phyloP scores from a whole-genome alignment of 2,888 invertebrate species.

The Polydesmus complanatus region DNA sequence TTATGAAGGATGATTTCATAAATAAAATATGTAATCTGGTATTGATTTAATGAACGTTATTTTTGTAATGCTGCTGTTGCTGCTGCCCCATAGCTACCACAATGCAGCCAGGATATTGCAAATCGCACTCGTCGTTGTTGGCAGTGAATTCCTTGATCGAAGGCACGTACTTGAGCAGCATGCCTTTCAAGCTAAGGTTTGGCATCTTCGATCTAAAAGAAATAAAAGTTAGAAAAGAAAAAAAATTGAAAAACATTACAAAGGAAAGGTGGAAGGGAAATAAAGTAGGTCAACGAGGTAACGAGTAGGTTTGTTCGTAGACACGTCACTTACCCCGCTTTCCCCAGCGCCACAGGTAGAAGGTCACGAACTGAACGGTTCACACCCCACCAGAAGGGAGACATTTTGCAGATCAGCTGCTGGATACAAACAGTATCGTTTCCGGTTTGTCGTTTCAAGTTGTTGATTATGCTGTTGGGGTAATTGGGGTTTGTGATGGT shows the following conservation, averaged over 20 bases:
- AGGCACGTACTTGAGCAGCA: constrained; percentile 20
- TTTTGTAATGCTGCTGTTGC: background rate
- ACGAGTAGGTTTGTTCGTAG: too few species aligned
- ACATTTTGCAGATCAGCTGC: constrained; percentile 54
- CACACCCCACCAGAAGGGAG: constrained; percentile 61
- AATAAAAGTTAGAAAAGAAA: background rate
- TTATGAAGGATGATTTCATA: too few species aligned
- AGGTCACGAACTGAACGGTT: constrained; percentile 37
- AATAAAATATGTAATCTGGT: too few species aligned
- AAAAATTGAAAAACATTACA: background rate
- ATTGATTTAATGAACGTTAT: too few species aligned
- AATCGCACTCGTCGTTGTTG: constrained; percentile 49
- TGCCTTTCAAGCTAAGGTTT: constrained; percentile 13
- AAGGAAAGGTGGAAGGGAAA: background rate
- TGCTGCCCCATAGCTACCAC: constrained; percentile 26
- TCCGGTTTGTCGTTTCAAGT: constrained; percentile 27
- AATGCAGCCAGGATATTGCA: constrained; percentile 39
- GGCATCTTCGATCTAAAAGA: background rate
- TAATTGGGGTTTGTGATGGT: constrained; percentile 17
- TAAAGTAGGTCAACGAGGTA: background rate
- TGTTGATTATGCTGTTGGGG: constrained; percentile 33
- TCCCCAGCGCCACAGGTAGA: constrained; percentile 2
- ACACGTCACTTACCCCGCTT: constrained; percentile 4
- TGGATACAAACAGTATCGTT: constrained; percentile 26
- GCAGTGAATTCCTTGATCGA: constrained; percentile 42